Evolutionary conservation across 2,888 invertebrate species (phyloP).

Genomic region (Eristalinus aeneus): DNA sequence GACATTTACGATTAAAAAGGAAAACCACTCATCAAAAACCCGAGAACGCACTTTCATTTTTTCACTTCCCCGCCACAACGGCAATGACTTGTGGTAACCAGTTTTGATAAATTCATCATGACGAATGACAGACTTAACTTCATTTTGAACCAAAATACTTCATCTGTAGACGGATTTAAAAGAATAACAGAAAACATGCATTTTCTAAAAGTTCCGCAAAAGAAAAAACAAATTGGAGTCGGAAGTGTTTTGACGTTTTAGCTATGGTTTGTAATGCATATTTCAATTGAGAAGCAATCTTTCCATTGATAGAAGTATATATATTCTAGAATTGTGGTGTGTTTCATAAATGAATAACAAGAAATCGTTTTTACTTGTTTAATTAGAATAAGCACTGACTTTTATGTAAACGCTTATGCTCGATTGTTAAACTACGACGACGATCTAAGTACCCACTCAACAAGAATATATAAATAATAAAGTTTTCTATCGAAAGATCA

Average conservation of each 20-base stretch:
- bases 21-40: neutral
- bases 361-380: too few species aligned
- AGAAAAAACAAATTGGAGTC: neutral
- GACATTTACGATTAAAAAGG: neutral
- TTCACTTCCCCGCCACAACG: neutral
- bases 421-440: too few species aligned
- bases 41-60: neutral
- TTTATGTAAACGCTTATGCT: too few species aligned
- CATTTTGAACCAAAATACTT: neutral
- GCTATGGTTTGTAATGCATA: neutral
- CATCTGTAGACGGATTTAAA: neutral
- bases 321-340: too few species aligned
- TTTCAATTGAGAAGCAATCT: too few species aligned
- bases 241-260: neutral
- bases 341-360: too few species aligned
- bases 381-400: too few species aligned
- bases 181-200: neutral
- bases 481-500: too few species aligned
- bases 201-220: neutral
- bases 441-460: too few species aligned
- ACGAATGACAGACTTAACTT: neutral
- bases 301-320: too few species aligned
- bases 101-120: neutral
- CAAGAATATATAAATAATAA: too few species aligned
- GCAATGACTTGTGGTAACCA: neutral